Base-by-base conservation (phyloP, 1,140 invertebrate species). In the Drosophila subobscura region DNA sequence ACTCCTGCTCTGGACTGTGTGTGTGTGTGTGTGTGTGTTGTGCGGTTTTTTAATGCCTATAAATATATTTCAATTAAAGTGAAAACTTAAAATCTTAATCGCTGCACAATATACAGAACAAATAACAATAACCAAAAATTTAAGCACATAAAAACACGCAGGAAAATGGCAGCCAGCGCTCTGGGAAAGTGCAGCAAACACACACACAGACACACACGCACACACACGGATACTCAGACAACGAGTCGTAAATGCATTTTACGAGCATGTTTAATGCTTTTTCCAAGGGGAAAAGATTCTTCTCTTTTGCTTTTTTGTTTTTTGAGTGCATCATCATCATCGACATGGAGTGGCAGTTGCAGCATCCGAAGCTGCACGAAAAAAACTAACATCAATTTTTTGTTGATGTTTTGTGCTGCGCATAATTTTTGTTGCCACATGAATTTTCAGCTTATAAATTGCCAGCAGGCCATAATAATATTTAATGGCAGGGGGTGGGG, bases 361-460 rank as follows among this genome's bases (percentile, higher is more conserved):
- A 27, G 25, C 25, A 1, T 6, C 25, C 5, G 25, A 5, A 6
- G 25, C 25, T 40, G 20, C 12, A 8, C n/a, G n/a, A 3, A 14
- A 73, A 73, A 73, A 74, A 53, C 71, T 56, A 66, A 65, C 50
- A 51, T 45, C 53, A 44, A 14, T 70, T 70, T 68, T 70, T 70
- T n/a, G n/a, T 37, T 37, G 33, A 12, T 42, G 22, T 14, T 12
- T 25, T 20, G 14, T 33, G 22, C 42, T 46, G 47, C 57, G 27
- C 56, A 76, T 76, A 64, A 54, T 75, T 75, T 75, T 70, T 57
- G 51, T 46, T 41, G 47, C 45, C 44, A 27, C 64, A 75, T 79
- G 77, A 56, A 79, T 75, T 78, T 79, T 49, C 49, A 68, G 68
- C 61, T 79, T 79, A 74, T 78, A 78, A 78, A 78, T 68, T 49